Conservation (phyloP, 2,113 vertebrate genomes). For the Columba livia region DNA sequence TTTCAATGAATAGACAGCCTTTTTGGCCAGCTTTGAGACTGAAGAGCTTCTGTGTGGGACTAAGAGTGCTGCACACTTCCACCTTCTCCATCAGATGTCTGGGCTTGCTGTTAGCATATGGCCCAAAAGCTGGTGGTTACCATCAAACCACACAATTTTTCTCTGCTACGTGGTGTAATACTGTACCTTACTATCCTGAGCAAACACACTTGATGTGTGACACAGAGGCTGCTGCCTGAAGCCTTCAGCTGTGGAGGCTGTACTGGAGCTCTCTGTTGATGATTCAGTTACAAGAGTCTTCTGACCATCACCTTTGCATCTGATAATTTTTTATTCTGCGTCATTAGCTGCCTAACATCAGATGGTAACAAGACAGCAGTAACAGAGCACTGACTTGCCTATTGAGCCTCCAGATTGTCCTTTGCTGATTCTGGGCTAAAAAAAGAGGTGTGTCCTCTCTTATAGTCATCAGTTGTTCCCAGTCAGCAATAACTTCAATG, state of each 20-base stretch:
- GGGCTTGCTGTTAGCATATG: neutral
- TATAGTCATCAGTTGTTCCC: neutral
- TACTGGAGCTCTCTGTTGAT: neutral
- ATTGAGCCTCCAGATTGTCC: neutral
- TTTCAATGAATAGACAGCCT: neutral
- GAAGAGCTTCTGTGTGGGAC: neutral
- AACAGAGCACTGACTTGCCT: neutral
- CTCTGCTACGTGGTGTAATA: neutral
- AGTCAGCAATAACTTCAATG: neutral
- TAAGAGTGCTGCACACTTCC: neutral
- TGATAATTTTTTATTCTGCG: neutral
- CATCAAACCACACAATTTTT: neutral
- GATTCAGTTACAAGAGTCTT: neutral
- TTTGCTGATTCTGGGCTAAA: neutral
- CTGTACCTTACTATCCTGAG: neutral
- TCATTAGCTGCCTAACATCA: neutral
- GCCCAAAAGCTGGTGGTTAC: neutral
- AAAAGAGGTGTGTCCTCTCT: neutral
- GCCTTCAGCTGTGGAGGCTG: neutral
- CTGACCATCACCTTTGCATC: neutral
- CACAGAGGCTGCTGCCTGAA: neutral
- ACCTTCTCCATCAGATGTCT: neutral
- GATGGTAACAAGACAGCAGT: neutral
- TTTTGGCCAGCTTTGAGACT: neutral
- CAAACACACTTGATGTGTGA: neutral